Evolutionary conservation across 2,888 invertebrate species (phyloP).

Genomic region (Balanococcus diminutus): DNA sequence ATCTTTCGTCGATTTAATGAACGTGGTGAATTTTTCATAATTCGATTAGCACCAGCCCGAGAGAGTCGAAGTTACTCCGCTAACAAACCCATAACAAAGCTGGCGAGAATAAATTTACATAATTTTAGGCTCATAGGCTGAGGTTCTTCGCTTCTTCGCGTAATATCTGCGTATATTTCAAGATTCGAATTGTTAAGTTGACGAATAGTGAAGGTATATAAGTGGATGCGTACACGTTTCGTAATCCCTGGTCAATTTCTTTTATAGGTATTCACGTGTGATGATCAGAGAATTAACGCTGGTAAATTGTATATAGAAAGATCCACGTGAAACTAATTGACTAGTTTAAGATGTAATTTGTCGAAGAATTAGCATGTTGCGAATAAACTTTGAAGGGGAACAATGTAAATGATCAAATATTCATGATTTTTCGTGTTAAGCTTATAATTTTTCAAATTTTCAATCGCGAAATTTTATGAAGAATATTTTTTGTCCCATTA

Average conservation of each 20-base stretch:
- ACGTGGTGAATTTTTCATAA: slow-evolving; percentile 12
- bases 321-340: not conserved
- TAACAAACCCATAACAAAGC: not conserved
- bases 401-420: no score
- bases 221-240: not conserved
- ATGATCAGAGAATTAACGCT: not conserved
- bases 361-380: no score
- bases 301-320: no score
- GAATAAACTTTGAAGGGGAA: no score
- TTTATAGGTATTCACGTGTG: not conserved
- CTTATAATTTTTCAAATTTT: no score
- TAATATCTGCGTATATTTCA: not conserved
- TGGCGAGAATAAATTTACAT: slow-evolving; percentile 17
- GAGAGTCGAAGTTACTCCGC: not conserved
- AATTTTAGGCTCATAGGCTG: not conserved
- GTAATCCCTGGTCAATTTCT: not conserved
- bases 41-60: not conserved
- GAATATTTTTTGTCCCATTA: no score
- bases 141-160: not conserved
- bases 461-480: no score
- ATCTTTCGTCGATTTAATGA: slow-evolving; percentile 20
- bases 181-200: not conserved
- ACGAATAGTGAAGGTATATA: not conserved
- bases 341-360: no score
- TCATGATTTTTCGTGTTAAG: no score